Conservation (phyloP, 1,140 invertebrate genomes). For the Penaeus indicus region DNA sequence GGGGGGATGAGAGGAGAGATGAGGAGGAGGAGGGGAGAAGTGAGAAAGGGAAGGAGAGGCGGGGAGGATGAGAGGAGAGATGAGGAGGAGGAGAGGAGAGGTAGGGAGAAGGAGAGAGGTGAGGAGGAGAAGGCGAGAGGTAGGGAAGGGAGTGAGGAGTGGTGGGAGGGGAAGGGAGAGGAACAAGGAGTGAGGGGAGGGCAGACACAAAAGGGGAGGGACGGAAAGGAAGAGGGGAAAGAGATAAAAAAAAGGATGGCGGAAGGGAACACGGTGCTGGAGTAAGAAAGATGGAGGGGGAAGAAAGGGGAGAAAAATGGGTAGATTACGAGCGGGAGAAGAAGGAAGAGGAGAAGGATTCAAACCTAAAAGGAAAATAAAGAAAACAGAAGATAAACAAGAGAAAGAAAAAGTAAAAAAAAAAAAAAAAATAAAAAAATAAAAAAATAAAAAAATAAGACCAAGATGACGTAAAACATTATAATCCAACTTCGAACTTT, state of each 20-base stretch:
- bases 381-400: not conserved
- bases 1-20: too few species aligned
- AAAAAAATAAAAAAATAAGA: too few species aligned
- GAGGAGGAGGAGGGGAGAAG: not conserved
- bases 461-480: too few species aligned
- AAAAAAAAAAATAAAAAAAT: not conserved
- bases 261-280: not conserved
- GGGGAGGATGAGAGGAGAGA: not conserved
- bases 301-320: not conserved
- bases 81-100: too few species aligned
- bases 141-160: not conserved
- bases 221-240: not conserved
- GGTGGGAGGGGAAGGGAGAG: not conserved
- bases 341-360: not conserved
- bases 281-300: not conserved
- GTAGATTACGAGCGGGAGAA: not conserved
- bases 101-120: not conserved
- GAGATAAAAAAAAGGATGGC: not conserved
- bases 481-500: too few species aligned
- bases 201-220: not conserved
- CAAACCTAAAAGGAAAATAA: too few species aligned
- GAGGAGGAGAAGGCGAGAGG: not conserved
- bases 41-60: not conserved
- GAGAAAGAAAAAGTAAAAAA: not conserved
- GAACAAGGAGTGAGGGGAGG: not conserved